Conservation (phyloP, 2,888 invertebrate genomes). For the Odontomyia ornata region DNA sequence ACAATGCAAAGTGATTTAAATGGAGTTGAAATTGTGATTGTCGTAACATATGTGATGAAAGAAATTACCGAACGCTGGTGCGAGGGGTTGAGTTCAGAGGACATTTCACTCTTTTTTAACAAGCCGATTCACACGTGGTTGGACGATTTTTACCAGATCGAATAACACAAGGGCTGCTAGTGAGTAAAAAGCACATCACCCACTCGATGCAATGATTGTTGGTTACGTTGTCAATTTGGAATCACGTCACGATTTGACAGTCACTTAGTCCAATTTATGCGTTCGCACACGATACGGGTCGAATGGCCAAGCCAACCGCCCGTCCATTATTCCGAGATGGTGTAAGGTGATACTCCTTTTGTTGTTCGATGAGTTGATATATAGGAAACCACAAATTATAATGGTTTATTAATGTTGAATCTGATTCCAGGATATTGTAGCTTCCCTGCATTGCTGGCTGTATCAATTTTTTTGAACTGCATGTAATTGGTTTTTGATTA, state of each 20-base stretch:
- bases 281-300: constrained; percentile 36
- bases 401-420: constrained; percentile 34
- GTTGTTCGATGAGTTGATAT: constrained; percentile 8
- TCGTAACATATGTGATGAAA: constrained; percentile 38
- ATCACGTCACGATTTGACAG: constrained; percentile 43
- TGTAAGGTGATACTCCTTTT: constrained; percentile 42
- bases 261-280: constrained; percentile 41
- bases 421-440: constrained; percentile 33
- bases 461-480: constrained; percentile 12
- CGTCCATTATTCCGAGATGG: constrained; percentile 37
- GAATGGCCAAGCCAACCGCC: constrained; percentile 18
- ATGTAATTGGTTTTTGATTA: constrained; percentile 42
- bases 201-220: neutral
- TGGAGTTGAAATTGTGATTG: constrained; percentile 24
- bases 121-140: too few relatives aligned
- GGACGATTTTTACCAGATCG: too few relatives aligned
- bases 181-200: constrained; percentile 14
- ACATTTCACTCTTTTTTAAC: constrained; percentile 10
- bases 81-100: neutral
- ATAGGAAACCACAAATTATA: constrained; percentile 28
- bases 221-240: constrained; percentile 40
- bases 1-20: constrained; percentile 41
- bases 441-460: constrained; percentile 2
- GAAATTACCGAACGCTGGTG: constrained; percentile 29
- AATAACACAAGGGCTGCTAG: constrained; percentile 20